These are phyloP conservation scores for Drymodes brunneopygia DNA, from an alignment of 2,113 vertebrate genomes.

Conservation along the genomic window DNA sequence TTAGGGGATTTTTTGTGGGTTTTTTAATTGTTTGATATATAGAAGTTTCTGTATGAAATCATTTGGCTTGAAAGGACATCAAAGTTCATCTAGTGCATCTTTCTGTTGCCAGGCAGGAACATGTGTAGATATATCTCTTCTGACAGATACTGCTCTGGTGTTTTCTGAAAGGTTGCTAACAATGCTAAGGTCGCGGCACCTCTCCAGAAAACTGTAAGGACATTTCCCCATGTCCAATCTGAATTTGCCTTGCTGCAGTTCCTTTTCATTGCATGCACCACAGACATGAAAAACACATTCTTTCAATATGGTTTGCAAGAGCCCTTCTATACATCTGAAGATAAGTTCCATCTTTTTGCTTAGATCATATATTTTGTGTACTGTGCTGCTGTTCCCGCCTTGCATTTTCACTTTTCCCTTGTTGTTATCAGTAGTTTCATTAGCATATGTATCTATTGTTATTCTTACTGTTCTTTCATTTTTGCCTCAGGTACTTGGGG, in stretches of 20 bases:
- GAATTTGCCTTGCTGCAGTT: neutral
- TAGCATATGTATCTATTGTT: neutral
- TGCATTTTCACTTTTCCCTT: neutral
- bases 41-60: neutral
- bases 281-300: neutral
- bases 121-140: neutral
- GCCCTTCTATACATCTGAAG: neutral
- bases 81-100: neutral
- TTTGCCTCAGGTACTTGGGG: neutral
- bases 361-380: neutral
- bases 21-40: neutral
- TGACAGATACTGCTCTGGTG: neutral
- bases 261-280: neutral
- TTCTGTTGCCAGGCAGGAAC: neutral
- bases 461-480: neutral
- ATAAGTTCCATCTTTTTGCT: neutral
- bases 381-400: neutral
- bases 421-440: neutral
- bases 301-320: neutral
- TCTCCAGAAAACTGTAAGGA: neutral
- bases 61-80: neutral
- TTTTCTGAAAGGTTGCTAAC: neutral
- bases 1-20: neutral
- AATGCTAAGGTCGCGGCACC: neutral
- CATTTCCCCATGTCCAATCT: neutral